Conservation (phyloP, 1,140 invertebrate genomes). For the Neelides sp. region DNA sequence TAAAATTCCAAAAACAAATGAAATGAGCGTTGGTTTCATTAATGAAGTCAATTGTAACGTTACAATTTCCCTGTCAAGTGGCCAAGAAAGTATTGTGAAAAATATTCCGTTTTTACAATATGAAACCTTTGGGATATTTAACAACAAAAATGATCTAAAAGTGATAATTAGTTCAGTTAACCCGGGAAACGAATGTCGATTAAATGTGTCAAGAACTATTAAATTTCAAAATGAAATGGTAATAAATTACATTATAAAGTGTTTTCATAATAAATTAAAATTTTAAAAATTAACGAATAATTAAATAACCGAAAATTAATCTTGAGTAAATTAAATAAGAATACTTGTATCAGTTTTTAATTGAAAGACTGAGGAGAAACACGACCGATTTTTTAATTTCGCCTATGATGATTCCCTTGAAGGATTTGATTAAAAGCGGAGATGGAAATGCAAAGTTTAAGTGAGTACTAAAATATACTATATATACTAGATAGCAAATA, state of each 20-base stretch:
- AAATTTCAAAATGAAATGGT: too few relatives aligned
- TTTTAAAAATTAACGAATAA: neutral
- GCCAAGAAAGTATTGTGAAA: too few relatives aligned
- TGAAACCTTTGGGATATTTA: too few relatives aligned
- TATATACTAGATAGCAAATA: neutral
- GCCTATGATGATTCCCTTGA: neutral
- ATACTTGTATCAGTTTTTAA: neutral
- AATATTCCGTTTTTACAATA: too few relatives aligned
- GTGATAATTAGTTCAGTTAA: too few relatives aligned
- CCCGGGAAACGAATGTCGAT: too few relatives aligned
- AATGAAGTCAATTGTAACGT: slow-evolving; percentile 48
- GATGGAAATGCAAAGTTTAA: slow-evolving; percentile 4
- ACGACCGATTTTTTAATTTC: neutral
- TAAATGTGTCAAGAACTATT: too few relatives aligned
- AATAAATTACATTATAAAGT: too few relatives aligned
- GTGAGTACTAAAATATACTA: neutral
- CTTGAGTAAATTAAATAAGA: neutral
- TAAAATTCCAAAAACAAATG: too few relatives aligned
- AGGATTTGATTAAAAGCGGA: neutral
- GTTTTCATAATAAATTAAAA: slow-evolving; percentile 1
- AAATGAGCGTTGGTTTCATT: slow-evolving; percentile 53
- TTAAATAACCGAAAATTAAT: neutral
- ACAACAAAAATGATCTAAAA: too few relatives aligned
- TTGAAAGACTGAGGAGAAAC: neutral
- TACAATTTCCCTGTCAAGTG: too few relatives aligned